Evolutionary conservation across 2,888 invertebrate species (phyloP).

Genomic region (Drosophila testacea): DNA sequence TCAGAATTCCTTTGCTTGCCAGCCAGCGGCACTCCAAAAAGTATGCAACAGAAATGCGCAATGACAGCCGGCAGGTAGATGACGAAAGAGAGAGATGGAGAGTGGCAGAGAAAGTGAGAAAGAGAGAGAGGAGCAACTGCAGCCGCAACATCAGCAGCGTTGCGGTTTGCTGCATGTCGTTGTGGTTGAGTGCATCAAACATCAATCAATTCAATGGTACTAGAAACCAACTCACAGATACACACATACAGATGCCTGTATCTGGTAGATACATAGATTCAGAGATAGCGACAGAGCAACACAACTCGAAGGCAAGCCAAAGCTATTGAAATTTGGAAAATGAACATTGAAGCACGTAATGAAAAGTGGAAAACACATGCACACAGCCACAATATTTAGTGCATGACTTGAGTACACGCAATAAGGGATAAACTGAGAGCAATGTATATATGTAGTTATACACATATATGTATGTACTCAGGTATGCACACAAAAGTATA

Average conservation of each 20-base stretch:
- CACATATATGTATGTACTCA: not conserved
- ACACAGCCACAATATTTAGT: constrained; percentile 71
- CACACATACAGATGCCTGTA: constrained; percentile 11
- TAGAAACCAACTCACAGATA: constrained; percentile 50
- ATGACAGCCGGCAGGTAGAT: constrained; percentile 43
- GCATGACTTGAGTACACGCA: constrained; percentile 58
- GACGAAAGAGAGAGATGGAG: not conserved
- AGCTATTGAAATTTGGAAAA: constrained; percentile 58
- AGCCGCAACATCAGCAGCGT: constrained; percentile 55
- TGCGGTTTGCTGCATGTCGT: constrained; percentile 77
- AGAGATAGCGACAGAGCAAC: constrained; percentile 27
- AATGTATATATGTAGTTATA: constrained; percentile 9
- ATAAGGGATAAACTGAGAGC: constrained; percentile 32
- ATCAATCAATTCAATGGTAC: constrained; percentile 79
- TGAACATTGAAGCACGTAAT: constrained; percentile 64
- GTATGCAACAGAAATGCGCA: constrained; percentile 74
- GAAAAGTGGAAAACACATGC: constrained; percentile 66
- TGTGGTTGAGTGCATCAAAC: constrained; percentile 80
- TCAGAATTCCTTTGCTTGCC: constrained; percentile 51
- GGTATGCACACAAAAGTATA: not conserved
- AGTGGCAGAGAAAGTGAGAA: not conserved
- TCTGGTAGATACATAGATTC: constrained; percentile 17
- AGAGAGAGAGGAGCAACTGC: not conserved
- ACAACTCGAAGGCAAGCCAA: constrained; percentile 28
- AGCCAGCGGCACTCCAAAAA: constrained; percentile 54